Base-by-base conservation (phyloP, 2,888 invertebrate species). In the Conus canariensis region DNA sequence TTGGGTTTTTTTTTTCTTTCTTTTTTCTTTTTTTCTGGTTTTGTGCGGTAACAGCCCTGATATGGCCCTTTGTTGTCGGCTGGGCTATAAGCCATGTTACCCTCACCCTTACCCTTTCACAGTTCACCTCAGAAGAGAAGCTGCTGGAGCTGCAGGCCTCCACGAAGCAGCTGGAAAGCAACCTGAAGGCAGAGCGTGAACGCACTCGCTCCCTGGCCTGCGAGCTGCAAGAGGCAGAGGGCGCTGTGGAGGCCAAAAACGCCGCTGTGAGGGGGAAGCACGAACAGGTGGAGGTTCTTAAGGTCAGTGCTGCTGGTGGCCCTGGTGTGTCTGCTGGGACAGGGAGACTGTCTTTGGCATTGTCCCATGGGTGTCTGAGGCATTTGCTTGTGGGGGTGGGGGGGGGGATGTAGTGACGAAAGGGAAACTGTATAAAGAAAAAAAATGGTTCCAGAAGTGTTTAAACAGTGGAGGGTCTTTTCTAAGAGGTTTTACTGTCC, bases 221-320 rank as follows among this genome's bases (percentile, higher is more conserved):
- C 3, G 92, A 93, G 77, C 87, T 94, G 19, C 94, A 94, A 88
- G 94, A 95, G 77, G 77, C 93, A 6, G 92, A 93, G 80, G 92
- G 93, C 9, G 90, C 92, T 1, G 88, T 93, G n/a, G 90, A 92
- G 77, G 93, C 92, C 83, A 92, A 93, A 19, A 93, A 94, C 90
- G 91, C 92, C 3, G 92, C 91, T 45, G 91, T 93, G 25, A 93
- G 93, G 83, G 92, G 93, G 19, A 94, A 93, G 85, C 92, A 93
- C 45, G 94, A 94, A 83, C 94, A 95, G 90, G 90, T 95, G 8
- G 94, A 94, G 12, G 90, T 93, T 30, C 91, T 95, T 58, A 94
- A 95, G 94, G 95, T 95, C 91, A 87, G 90, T 58, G 82, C 19
- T 16, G 82, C 14, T 12, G 1, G 10, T 9, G 30, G 4, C n/a